These are phyloP conservation scores for Ennomos fuscantarius DNA, from an alignment of 2,888 invertebrate species.

Conservation along the genomic window DNA sequence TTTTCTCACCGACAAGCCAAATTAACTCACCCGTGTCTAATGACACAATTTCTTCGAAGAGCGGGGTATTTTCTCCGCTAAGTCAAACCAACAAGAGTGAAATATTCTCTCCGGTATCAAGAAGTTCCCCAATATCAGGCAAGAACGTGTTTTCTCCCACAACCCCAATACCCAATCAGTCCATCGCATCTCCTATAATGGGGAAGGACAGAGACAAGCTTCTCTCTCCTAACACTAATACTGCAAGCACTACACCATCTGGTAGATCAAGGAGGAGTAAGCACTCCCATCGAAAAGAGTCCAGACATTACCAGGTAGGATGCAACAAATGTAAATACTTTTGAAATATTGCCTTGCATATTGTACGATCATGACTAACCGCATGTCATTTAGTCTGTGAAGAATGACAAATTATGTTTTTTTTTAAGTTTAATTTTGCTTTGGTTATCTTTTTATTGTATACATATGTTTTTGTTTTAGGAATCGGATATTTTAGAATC, in stretches of 20 bases:
- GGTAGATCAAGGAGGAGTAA: constrained; percentile 84
- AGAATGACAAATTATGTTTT: constrained; percentile 12
- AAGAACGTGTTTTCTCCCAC: constrained; percentile 79
- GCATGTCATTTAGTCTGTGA: constrained; percentile 47
- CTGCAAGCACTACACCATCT: constrained; percentile 83
- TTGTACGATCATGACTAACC: constrained; percentile 58
- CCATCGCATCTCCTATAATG: constrained; percentile 72
- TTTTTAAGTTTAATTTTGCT: neutral
- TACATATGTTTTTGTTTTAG: constrained; percentile 58
- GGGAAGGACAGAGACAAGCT: constrained; percentile 75
- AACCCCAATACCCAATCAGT: constrained; percentile 77
- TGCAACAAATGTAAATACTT: constrained; percentile 26
- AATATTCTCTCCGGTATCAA: constrained; percentile 76
- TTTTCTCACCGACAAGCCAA: constrained; percentile 83
- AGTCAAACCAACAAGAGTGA: constrained; percentile 83
- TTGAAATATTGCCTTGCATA: constrained; percentile 30
- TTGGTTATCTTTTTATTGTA: neutral
- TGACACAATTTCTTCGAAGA: constrained; percentile 82
- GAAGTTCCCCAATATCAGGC: constrained; percentile 78
- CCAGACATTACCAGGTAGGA: constrained; percentile 89
- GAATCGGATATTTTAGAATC: constrained; percentile 94
- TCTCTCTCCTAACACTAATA: constrained; percentile 77
- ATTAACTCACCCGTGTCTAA: constrained; percentile 83
- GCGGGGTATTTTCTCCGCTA: constrained; percentile 79
- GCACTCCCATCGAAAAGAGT: constrained; percentile 87